Evolutionary conservation across 2,888 invertebrate genomes (phyloP).

Genomic region (Melikaiella ostensackeni): DNA sequence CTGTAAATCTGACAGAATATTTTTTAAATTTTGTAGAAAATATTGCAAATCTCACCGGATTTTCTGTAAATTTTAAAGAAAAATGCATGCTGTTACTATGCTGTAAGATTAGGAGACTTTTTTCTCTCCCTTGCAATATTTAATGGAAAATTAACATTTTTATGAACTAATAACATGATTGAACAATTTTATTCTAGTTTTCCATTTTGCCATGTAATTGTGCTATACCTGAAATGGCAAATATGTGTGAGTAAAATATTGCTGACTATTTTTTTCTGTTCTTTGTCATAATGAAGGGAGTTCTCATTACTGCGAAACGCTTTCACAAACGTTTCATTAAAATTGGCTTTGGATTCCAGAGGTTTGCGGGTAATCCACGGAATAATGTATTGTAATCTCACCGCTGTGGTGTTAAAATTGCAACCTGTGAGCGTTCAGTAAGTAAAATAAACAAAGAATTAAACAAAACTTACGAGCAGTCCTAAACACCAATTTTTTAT

Average conservation of each 20-base stretch:
- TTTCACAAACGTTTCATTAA: slow-evolving; percentile 12
- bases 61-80: too few relatives aligned
- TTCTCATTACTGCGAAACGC: background rate
- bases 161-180: too few relatives aligned
- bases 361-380: background rate
- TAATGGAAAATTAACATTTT: too few relatives aligned
- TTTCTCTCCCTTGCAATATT: too few relatives aligned
- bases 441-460: slow-evolving; percentile 7
- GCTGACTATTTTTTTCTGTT: background rate
- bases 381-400: slow-evolving; percentile 29
- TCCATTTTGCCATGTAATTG: too few relatives aligned
- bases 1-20: too few relatives aligned
- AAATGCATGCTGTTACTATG: too few relatives aligned
- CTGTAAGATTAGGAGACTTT: too few relatives aligned
- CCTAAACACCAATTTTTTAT: background rate
- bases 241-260: background rate
- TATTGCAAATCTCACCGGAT: too few relatives aligned
- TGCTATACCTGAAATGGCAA: background rate
- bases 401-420: slow-evolving; percentile 4
- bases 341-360: background rate
- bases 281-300: background rate
- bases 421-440: background rate
- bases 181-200: too few relatives aligned
- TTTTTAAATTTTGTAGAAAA: too few relatives aligned
- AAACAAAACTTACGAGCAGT: background rate